phyloP scores from a whole-genome alignment of 2,113 vertebrate genomes.

The Emydocephalus ijimae region DNA sequence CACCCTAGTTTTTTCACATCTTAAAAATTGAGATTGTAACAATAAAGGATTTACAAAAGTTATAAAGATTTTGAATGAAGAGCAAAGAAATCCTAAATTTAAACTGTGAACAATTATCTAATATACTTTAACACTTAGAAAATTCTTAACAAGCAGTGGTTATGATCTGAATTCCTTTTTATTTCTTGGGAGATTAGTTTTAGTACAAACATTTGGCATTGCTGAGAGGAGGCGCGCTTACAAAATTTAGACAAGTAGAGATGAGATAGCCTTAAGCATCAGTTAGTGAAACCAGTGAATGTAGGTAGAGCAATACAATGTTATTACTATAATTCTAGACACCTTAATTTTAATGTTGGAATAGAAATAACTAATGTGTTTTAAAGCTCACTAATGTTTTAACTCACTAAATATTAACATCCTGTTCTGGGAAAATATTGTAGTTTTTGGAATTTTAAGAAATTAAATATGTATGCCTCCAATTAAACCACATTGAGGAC shows the following conservation, averaged over 20 bases:
- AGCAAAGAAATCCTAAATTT: neutral
- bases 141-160: neutral
- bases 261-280: neutral
- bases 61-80: neutral
- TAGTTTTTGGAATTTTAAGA: neutral
- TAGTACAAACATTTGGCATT: neutral
- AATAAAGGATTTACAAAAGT: neutral
- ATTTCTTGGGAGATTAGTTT: neutral
- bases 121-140: neutral
- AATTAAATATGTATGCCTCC: neutral
- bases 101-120: neutral
- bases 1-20: neutral
- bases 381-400: neutral
- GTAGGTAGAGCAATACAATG: neutral
- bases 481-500: neutral
- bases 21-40: neutral
- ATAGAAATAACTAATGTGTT: neutral
- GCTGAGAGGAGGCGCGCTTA: neutral
- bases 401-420: neutral
- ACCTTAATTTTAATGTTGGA: neutral
- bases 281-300: neutral
- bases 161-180: neutral
- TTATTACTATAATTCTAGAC: neutral
- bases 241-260: neutral
- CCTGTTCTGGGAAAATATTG: neutral